Evolutionary conservation across 2,797 vertebrate genomes (phyloP), one percentile per base, ranked within the genome.

Genomic region (Platalea minor): DNA sequence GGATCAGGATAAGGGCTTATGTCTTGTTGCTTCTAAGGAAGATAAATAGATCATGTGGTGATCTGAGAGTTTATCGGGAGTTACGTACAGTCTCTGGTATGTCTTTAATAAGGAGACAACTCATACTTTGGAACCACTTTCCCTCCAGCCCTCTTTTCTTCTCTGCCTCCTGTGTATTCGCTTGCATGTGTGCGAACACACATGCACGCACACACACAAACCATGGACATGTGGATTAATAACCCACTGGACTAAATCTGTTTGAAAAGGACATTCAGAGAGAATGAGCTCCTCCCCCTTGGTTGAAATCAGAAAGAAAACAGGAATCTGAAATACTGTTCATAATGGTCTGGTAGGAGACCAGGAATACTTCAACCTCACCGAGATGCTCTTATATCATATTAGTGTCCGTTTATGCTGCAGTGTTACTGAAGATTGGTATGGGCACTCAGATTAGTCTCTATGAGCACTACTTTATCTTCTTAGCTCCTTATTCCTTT

Each of bases 341-440:
- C 69, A 5, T 35, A 67, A 19, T 61, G 54, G 16, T 54, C 46
- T 45, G 50, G 15, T 46, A 13, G 65, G 25, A 53, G 23, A 35
- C 6, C n/a, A 64, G 63, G 24, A 77, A 24, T 39, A 35, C 33
- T 31, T 60, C 41, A 80, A 7, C 8, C 28, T 54, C 29, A 25
- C 14, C 0, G 0, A 29, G 63, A 12, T 35, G 59, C 15, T 57
- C 33, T 59, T 35, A 9, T 6, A 2, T 28, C 43, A 35, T 35
- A 24, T 48, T 19, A 39, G 37, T 7, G 53, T 4, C 20, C 4
- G 0, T 35, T 16, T 18, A 18, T 19, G 20, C n/a, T 37, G 26
- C 43, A 26, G n/a, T 11, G 19, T 13, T 46, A 9, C 51, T 28
- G 19, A 69, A n/a, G 19, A 5, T 26, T 35, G 89, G 17, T n/a